Evolutionary conservation across 1,140 invertebrate genomes (phyloP).

Genomic region (Aporrectodea caliginosa): DNA sequence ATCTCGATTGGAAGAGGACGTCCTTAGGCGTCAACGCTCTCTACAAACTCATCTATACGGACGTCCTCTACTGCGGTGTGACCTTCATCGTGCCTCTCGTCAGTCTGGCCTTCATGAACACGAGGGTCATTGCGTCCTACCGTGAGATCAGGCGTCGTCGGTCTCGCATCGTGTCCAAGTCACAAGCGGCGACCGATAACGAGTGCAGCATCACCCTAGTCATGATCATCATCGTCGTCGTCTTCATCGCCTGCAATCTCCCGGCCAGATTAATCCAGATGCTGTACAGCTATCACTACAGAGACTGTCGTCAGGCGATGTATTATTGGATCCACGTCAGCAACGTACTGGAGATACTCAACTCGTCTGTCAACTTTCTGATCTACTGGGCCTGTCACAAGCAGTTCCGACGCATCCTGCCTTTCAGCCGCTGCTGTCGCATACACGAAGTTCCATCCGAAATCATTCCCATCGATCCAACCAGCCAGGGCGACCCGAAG

Average conservation of each 20-base stretch:
- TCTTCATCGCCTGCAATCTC: slow-evolving; percentile 25
- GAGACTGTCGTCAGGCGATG: slow-evolving; percentile 7
- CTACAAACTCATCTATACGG: slow-evolving; percentile 21
- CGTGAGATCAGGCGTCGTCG: slow-evolving; percentile 11
- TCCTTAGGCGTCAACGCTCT: not conserved
- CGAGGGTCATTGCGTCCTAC: slow-evolving; percentile 21
- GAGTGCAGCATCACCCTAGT: slow-evolving; percentile 29
- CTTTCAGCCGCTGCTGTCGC: not conserved
- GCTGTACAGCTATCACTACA: slow-evolving; percentile 21
- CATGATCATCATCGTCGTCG: slow-evolving; percentile 29
- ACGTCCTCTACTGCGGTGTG: slow-evolving; percentile 22
- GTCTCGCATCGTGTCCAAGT: slow-evolving; percentile 3
- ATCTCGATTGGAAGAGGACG: slow-evolving; percentile 20
- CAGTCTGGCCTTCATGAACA: slow-evolving; percentile 27
- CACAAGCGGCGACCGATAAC: not conserved
- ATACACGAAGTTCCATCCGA: too few species aligned
- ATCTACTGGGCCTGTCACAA: slow-evolving; percentile 26
- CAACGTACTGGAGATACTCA: slow-evolving; percentile 29
- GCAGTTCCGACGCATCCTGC: slow-evolving; percentile 24
- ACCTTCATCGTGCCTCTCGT: slow-evolving; percentile 27
- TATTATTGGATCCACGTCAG: slow-evolving; percentile 29
- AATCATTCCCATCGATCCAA: too few species aligned
- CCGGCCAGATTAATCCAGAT: slow-evolving; percentile 25
- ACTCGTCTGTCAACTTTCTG: slow-evolving; percentile 30
- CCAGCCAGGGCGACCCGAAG: too few species aligned